Percentiles rank a stretch among this genome's conserved stretches.
These are phyloP conservation scores for Halcyon senegalensis DNA, from an alignment of 2,113 vertebrate species.

Conservation along the genomic window DNA sequence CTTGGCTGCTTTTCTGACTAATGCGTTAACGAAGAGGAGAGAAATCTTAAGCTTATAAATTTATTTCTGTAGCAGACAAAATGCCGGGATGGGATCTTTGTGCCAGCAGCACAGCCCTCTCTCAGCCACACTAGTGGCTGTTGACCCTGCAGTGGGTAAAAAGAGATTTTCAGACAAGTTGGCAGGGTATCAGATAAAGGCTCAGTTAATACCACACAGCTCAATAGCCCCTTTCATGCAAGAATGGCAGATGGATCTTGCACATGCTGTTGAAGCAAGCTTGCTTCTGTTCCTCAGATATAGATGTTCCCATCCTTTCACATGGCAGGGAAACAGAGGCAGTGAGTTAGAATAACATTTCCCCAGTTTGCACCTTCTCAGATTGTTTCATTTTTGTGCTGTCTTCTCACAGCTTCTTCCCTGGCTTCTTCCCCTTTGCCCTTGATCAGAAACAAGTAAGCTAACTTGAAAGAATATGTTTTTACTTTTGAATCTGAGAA, in stretches of 20 bases:
- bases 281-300: background rate
- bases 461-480: background rate
- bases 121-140: background rate
- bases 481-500: background rate
- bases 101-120: background rate
- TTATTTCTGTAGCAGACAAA: background rate
- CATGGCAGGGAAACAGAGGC: background rate
- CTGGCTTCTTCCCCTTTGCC: background rate
- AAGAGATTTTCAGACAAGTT: background rate
- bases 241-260: background rate
- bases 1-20: background rate
- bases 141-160: background rate
- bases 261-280: background rate
- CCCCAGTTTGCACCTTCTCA: background rate
- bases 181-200: background rate
- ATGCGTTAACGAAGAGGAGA: background rate
- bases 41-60: background rate
- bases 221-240: background rate
- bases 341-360: background rate
- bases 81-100: background rate
- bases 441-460: background rate
- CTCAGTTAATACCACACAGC: background rate
- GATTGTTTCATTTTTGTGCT: background rate
- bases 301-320: background rate
- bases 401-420: background rate